Percentiles rank a stretch among this genome's conserved stretches.
These are phyloP conservation scores for Oscheius sp. DNA, from an alignment of 1,140 invertebrate genomes.

Conservation along the genomic window DNA sequence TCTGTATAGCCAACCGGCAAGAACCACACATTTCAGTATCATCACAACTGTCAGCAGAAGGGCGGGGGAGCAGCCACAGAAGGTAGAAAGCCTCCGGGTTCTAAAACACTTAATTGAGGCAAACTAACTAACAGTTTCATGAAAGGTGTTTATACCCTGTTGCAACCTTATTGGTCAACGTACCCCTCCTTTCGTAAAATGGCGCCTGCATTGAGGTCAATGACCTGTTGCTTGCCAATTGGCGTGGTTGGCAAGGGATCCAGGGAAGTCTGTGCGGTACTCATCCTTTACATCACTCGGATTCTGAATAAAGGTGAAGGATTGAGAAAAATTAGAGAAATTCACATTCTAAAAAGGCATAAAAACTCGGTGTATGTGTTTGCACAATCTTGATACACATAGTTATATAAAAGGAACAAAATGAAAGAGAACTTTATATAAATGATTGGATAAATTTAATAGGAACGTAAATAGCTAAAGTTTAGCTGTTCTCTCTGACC, in stretches of 20 bases:
- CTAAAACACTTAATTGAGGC: not conserved
- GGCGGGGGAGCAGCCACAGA: not conserved
- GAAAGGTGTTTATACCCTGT: not conserved
- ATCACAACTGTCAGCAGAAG: not conserved
- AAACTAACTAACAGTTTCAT: not conserved
- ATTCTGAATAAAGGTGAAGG: too few relatives aligned
- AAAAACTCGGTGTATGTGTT: too few relatives aligned
- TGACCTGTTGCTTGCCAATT: constrained; percentile 22
- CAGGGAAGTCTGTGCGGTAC: not conserved
- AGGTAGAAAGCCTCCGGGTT: not conserved
- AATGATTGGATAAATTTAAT: too few relatives aligned
- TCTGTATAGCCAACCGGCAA: not conserved
- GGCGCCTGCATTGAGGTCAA: constrained; percentile 26
- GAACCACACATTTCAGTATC: not conserved
- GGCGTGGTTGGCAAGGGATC: constrained; percentile 11
- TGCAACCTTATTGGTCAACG: too few relatives aligned
- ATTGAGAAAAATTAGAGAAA: too few relatives aligned
- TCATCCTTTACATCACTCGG: not conserved
- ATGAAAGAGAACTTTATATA: too few relatives aligned
- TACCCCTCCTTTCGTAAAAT: constrained; percentile 11
- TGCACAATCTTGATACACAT: too few relatives aligned
- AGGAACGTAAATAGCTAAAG: too few relatives aligned
- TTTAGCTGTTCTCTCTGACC: too few relatives aligned
- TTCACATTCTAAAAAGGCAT: too few relatives aligned
- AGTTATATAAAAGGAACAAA: too few relatives aligned